phyloP scores from a whole-genome alignment of 2,888 invertebrate genomes.

The Siphonodentalium dalli region DNA sequence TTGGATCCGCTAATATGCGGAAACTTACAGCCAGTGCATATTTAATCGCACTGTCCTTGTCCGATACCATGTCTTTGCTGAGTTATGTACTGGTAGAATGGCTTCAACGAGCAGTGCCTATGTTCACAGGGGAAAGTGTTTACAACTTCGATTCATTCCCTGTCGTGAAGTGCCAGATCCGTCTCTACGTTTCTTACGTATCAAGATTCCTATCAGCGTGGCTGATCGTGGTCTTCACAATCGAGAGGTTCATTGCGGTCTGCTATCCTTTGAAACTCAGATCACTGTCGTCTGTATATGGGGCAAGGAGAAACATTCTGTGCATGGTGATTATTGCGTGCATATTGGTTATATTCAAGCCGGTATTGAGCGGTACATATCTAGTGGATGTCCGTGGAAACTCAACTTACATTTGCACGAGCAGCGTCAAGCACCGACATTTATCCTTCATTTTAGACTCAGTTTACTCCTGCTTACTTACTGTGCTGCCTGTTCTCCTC shows the following conservation, averaged over 20 bases:
- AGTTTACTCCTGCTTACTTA: constrained; percentile 44
- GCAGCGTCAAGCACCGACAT: constrained; percentile 29
- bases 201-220: constrained; percentile 58
- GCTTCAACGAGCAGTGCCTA: constrained; percentile 45
- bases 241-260: constrained; percentile 59
- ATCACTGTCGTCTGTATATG: constrained; percentile 40
- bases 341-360: constrained; percentile 50
- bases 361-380: constrained; percentile 44
- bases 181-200: constrained; percentile 73
- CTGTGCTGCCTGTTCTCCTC: constrained; percentile 46
- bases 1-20: constrained; percentile 77
- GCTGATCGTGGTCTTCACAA: constrained; percentile 57
- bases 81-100: constrained; percentile 66
- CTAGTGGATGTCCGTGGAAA: constrained; percentile 21
- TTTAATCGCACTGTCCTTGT: constrained; percentile 80
- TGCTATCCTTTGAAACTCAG: constrained; percentile 55
- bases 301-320: constrained; percentile 39
- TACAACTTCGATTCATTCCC: constrained; percentile 33
- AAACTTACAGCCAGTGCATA: constrained; percentile 77
- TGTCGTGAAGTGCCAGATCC: constrained; percentile 70
- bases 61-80: constrained; percentile 75
- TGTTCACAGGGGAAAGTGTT: constrained; percentile 24
- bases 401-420: constrained; percentile 36
- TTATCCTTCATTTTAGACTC: constrained; percentile 48
- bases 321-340: constrained; percentile 36